Base-by-base conservation (phyloP, 2,797 vertebrate genomes). In the Chanos chanos region DNA sequence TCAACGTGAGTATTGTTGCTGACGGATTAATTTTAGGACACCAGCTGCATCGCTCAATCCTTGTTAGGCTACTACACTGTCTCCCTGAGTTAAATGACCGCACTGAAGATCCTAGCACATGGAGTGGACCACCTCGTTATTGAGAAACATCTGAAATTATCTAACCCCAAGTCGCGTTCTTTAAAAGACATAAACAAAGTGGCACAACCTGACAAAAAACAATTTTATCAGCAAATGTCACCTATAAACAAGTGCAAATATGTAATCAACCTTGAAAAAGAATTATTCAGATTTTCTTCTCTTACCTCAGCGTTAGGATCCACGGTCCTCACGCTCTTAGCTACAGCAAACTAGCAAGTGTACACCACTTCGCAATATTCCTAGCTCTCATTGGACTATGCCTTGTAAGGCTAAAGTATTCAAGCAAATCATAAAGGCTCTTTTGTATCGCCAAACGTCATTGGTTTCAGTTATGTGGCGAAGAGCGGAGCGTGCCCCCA, bases 301-400 rank as follows among this genome's bases (percentile, higher is more conserved):
- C 66, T 73, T 47, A 73, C 71, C 62, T 30, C 47, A 27, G 25
- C 59, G 59, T 43, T 51, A 27, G 47, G 37, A 36, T 62, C 47
- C 66, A 30, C 62, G 5, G 71, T 55, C 53, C 62, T 63, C 66
- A 66, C 71, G 62, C 51, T 69, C 41, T 21, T n/a, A 55, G n/a
- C n/a, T n/a, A n/a, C n/a, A n/a, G 48, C 55, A 48, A 34, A 69
- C 62, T 41, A 52, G 59, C 58, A 62, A 27, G 57, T 62, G 41
- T 30, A 62, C 6, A 48, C 50, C 30, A 43, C 8, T 24, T 59
- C 53, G 13, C 49, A 69, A 31, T 8, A 73, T 58, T 9, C n/a
- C n/a, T 30, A 4, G 2, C 48, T 54, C 53, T 63, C 13, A 70
- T 73, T 73, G 71, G 71, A 41, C n/a, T 4, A 25, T 2, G 7